Percentiles rank a stretch among this genome's conserved stretches.
phyloP scores from a whole-genome alignment of 2,888 invertebrate genomes.

The Sarcophaga caerulescens region DNA sequence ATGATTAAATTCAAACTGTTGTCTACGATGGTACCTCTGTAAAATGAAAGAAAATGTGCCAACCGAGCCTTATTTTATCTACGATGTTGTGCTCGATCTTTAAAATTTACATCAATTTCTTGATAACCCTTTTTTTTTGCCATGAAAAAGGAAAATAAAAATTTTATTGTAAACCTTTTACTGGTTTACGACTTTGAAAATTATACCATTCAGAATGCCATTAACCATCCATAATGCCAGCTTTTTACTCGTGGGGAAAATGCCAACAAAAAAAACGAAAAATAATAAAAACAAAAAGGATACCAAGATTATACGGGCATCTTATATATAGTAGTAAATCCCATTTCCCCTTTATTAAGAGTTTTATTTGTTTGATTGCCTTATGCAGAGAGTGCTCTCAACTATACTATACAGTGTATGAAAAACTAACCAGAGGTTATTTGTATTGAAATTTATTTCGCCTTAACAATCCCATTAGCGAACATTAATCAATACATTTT shows the following conservation, averaged over 20 bases:
- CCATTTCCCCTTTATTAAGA: constrained; percentile 47
- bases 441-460: constrained; percentile 66
- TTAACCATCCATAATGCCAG: background rate
- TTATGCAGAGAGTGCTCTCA: background rate
- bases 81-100: no score
- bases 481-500: constrained; percentile 66
- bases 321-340: background rate
- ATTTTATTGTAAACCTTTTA: background rate
- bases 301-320: constrained; percentile 10
- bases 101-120: background rate
- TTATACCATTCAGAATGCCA: constrained; percentile 24
- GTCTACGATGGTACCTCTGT: no score
- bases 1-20: no score
- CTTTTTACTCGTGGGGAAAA: background rate
- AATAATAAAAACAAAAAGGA: background rate
- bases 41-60: no score
- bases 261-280: background rate
- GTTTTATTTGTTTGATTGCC: constrained; percentile 53
- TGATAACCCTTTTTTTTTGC: background rate
- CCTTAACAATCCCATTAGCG: constrained; percentile 64
- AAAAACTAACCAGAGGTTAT: constrained; percentile 65
- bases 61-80: no score
- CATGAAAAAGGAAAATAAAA: background rate
- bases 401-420: background rate
- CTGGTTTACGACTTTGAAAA: constrained; percentile 9